phyloP scores from a whole-genome alignment of 2,888 invertebrate species.

The Sphecodes monilicornis region DNA sequence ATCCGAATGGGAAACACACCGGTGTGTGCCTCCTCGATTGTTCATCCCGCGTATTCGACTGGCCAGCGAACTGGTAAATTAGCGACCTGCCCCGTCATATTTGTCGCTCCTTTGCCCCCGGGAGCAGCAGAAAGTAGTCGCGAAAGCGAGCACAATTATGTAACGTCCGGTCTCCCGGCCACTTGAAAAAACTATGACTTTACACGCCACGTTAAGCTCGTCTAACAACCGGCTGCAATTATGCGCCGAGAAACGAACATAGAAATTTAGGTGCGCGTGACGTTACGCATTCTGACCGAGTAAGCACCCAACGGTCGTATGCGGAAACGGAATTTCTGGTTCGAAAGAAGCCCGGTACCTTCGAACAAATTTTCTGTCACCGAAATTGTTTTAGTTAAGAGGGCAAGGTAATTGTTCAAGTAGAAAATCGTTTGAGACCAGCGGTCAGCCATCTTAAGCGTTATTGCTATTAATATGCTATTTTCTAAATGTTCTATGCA shows the following conservation, averaged over 20 bases:
- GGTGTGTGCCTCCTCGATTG: conserved; percentile 17
- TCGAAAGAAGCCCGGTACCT: background rate
- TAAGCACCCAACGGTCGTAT: background rate
- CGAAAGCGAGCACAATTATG: conserved; percentile 73
- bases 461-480: too few species aligned
- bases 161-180: conserved; percentile 71
- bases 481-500: too few species aligned
- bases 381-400: too few species aligned
- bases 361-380: background rate
- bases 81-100: conserved; percentile 15
- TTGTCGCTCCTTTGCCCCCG: conserved; percentile 43
- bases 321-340: background rate
- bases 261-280: conserved; percentile 39
- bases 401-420: too few species aligned
- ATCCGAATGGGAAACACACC: conserved; percentile 9
- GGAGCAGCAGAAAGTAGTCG: conserved; percentile 41
- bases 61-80: background rate
- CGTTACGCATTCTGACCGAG: background rate
- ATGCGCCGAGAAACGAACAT: conserved; percentile 63
- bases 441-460: too few species aligned
- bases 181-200: conserved; percentile 79
- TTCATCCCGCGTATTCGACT: conserved; percentile 20
- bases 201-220: conserved; percentile 78
- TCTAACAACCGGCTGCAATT: conserved; percentile 79
- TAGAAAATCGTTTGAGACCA: too few species aligned